phyloP scores from a whole-genome alignment of 2,888 invertebrate species.

The Xanthorhoe designata region DNA sequence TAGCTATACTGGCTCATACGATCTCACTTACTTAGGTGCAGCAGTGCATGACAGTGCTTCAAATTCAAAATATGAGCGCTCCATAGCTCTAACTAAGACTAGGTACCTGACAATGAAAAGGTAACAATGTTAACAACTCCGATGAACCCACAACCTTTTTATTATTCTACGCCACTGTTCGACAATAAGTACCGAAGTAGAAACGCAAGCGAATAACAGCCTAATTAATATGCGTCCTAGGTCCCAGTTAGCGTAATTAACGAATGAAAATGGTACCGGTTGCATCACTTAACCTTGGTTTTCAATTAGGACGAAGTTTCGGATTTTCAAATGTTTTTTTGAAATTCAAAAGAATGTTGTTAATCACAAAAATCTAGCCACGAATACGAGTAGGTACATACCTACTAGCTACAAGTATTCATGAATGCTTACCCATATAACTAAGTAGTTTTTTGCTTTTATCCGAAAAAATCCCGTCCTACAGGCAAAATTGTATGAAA shows the following conservation, averaged over 20 bases:
- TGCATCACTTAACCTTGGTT: slow-evolving; percentile 43
- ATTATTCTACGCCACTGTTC: slow-evolving; percentile 31
- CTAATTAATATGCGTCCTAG: slow-evolving; percentile 45
- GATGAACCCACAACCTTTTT: slow-evolving; percentile 21
- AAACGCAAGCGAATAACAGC: slow-evolving; percentile 38
- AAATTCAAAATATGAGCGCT: neutral
- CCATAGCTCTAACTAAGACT: slow-evolving; percentile 6
- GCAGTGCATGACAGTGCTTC: slow-evolving; percentile 6
- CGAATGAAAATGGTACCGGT: slow-evolving; percentile 41
- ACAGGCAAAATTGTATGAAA: neutral
- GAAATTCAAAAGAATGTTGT: neutral
- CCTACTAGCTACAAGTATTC: neutral
- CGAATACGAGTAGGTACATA: neutral
- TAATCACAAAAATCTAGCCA: neutral
- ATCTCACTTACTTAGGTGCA: no score
- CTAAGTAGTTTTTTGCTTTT: neutral
- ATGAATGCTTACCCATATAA: no score
- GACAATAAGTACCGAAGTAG: slow-evolving; percentile 42
- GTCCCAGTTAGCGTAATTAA: slow-evolving; percentile 44
- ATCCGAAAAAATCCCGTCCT: neutral
- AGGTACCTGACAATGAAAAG: slow-evolving; percentile 24
- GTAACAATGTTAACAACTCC: slow-evolving; percentile 39
- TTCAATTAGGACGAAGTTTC: slow-evolving; percentile 29
- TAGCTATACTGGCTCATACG: no score
- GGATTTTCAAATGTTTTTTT: slow-evolving; percentile 7